phyloP scores from a whole-genome alignment of 2,113 vertebrate species.

The Psammodynastes pulverulentus region DNA sequence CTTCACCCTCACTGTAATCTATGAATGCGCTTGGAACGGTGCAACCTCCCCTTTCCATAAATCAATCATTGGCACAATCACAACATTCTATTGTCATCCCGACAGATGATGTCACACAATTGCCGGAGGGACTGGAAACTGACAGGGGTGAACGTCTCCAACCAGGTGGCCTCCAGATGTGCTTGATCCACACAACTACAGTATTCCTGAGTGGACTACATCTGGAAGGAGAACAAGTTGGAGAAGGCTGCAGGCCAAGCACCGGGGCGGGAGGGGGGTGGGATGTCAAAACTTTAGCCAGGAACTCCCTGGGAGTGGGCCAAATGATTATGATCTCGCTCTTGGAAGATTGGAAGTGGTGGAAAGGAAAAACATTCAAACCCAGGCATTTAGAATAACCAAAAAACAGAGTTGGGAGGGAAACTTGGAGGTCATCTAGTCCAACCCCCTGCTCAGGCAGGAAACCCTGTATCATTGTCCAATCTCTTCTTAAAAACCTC shows the following conservation, averaged over 20 bases:
- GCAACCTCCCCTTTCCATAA: conserved; percentile 24
- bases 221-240: not conserved
- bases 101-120: not conserved
- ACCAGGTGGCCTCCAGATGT: not conserved
- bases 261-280: too few species aligned
- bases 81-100: not conserved
- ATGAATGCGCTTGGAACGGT: conserved; percentile 47
- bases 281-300: conserved; percentile 26
- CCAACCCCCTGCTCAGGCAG: too few species aligned
- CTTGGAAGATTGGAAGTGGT: not conserved
- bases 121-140: not conserved
- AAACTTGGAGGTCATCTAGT: too few species aligned
- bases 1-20: conserved; percentile 48
- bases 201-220: not conserved
- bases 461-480: too few species aligned
- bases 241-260: not conserved
- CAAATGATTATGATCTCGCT: conserved; percentile 48
- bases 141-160: not conserved
- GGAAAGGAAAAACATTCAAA: not conserved
- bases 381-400: conserved; percentile 34
- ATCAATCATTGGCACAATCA: conserved; percentile 14
- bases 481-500: too few species aligned
- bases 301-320: conserved; percentile 42
- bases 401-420: not conserved
- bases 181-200: not conserved